phyloP scores from a whole-genome alignment of 35 echinoderm and acorn worm species.

The Ophioderma brevispina region DNA sequence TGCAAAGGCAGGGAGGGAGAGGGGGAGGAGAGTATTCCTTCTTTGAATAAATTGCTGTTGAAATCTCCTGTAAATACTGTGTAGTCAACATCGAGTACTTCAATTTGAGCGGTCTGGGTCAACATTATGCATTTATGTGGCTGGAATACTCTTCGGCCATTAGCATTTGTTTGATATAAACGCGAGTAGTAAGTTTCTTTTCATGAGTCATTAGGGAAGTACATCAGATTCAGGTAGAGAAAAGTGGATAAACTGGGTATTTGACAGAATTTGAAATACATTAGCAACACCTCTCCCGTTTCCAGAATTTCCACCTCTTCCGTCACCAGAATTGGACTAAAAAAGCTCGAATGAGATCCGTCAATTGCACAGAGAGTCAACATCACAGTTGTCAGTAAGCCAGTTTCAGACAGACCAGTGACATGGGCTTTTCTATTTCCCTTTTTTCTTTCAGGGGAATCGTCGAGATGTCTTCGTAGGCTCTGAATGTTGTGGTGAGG shows the following conservation, averaged over 20 bases:
- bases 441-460: slow-evolving; percentile 20
- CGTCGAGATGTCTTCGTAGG: slow-evolving; percentile 19
- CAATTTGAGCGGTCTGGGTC: background rate
- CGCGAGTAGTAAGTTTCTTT: background rate
- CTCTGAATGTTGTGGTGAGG: slow-evolving; percentile 52
- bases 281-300: background rate
- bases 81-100: too few relatives aligned
- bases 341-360: background rate
- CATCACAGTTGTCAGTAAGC: background rate
- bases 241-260: background rate
- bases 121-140: background rate
- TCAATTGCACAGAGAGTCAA: background rate
- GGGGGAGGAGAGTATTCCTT: too few relatives aligned
- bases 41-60: too few relatives aligned
- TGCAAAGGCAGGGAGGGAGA: too few relatives aligned
- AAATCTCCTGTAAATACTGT: too few relatives aligned
- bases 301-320: too few relatives aligned
- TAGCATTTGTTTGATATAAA: background rate
- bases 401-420: slow-evolving; percentile 59
- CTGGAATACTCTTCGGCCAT: background rate
- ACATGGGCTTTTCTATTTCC: slow-evolving; percentile 29
- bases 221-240: background rate
- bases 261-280: background rate
- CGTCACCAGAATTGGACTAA: too few relatives aligned
- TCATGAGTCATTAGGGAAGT: background rate